These are phyloP conservation scores for Crotalus horridus DNA, from an alignment of 2,113 vertebrate species.

Conservation along the genomic window DNA sequence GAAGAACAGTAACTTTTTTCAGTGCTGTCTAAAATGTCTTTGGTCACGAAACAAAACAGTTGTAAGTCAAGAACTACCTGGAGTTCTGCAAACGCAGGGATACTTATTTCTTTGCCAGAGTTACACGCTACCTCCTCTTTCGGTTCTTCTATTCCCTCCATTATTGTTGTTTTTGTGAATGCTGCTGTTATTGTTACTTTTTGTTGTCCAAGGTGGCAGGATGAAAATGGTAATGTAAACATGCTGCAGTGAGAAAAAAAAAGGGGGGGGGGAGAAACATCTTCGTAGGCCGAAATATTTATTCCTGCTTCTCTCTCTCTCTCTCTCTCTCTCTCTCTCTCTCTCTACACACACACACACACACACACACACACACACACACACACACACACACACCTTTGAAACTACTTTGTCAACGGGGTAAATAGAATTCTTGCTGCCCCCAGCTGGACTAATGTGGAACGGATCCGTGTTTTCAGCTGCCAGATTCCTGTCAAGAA, in stretches of 20 bases:
- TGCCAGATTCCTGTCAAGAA: not conserved
- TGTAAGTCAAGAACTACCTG: no score
- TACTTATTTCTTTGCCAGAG: not conserved
- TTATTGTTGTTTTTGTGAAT: not conserved
- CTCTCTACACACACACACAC: no score
- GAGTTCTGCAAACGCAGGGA: not conserved
- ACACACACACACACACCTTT: not conserved
- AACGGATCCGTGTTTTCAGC: not conserved
- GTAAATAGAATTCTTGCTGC: constrained; percentile 50
- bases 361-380: no score
- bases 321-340: no score
- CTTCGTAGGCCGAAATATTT: not conserved
- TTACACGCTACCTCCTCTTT: not conserved
- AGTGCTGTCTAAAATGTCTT: no score
- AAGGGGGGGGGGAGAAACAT: not conserved
- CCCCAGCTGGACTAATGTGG: constrained; percentile 53
- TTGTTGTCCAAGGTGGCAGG: not conserved
- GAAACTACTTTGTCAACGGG: not conserved
- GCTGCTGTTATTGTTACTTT: not conserved
- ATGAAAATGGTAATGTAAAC: not conserved
- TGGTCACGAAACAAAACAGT: no score
- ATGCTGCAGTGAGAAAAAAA: not conserved
- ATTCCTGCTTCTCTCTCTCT: not conserved
- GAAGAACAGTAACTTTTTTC: no score
- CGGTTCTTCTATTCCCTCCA: not conserved